phyloP scores from a whole-genome alignment of 2,888 invertebrate genomes.

The Epinotia demarniana region DNA sequence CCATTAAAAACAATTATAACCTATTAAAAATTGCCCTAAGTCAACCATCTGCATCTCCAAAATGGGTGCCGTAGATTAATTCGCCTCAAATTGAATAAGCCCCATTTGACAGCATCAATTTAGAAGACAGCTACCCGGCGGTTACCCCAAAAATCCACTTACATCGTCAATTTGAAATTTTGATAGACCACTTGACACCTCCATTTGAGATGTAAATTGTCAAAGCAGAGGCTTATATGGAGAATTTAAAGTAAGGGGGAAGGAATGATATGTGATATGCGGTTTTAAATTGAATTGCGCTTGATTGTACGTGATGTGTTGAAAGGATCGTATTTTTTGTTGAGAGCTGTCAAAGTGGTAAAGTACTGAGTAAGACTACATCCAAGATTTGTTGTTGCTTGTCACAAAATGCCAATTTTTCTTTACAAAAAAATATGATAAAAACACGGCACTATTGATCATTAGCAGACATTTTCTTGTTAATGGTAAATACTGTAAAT shows the following conservation, averaged over 20 bases:
- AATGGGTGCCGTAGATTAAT: slow-evolving; percentile 74
- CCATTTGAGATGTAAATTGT: slow-evolving; percentile 84
- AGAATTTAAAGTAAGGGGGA: slow-evolving; percentile 33
- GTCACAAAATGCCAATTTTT: background rate
- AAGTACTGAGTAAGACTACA: too few species aligned
- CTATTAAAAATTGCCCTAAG: slow-evolving; percentile 29
- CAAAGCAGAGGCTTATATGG: slow-evolving; percentile 62
- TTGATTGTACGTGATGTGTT: slow-evolving; percentile 18
- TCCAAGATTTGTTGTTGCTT: background rate
- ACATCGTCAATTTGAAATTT: slow-evolving; percentile 80
- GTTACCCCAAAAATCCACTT: slow-evolving; percentile 81
- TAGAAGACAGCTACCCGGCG: slow-evolving; percentile 71
- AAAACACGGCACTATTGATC: background rate
- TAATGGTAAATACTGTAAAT: background rate
- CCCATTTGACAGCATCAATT: slow-evolving; percentile 83
- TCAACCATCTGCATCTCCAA: slow-evolving; percentile 37
- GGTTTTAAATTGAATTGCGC: slow-evolving; percentile 17
- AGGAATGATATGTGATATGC: slow-evolving; percentile 20
- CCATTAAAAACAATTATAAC: slow-evolving; percentile 37
- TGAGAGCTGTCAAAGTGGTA: background rate
- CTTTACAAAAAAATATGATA: background rate
- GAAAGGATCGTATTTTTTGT: slow-evolving; percentile 3
- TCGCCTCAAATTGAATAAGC: slow-evolving; percentile 79
- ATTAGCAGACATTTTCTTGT: background rate
- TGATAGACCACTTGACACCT: slow-evolving; percentile 82